Conservation (phyloP, 2,888 invertebrate species). For the Caenorhabditis sp. region DNA sequence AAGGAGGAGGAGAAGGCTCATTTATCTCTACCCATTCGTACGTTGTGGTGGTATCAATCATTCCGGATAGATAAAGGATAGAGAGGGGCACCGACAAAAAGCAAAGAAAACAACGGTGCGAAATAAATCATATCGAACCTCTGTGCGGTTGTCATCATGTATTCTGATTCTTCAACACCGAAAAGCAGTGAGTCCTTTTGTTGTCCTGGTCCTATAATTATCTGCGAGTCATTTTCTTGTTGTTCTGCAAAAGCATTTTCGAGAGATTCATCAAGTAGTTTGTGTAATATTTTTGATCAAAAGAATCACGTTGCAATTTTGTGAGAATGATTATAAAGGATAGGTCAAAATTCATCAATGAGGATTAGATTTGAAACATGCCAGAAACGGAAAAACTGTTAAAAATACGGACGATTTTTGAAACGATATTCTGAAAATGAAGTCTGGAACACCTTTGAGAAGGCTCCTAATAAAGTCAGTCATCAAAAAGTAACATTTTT, state of each 20-base stretch:
- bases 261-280: not conserved
- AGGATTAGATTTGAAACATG: no score
- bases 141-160: constrained; percentile 21
- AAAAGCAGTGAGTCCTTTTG: constrained; percentile 40
- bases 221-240: not conserved
- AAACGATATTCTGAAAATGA: no score
- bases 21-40: constrained; percentile 54
- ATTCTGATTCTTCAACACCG: constrained; percentile 39
- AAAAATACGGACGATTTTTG: no score
- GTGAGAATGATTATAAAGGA: not conserved
- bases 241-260: not conserved
- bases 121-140: constrained; percentile 48
- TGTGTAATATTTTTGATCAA: constrained; percentile 1
- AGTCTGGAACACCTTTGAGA: no score
- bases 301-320: not conserved
- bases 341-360: no score
- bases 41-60: constrained; percentile 61
- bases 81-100: constrained; percentile 2
- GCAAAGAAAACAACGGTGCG: constrained; percentile 51
- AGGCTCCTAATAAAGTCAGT: no score
- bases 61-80: constrained; percentile 56
- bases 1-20: constrained; percentile 37
- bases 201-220: constrained; percentile 18
- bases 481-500: no score
- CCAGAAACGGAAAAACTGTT: no score